Evolutionary conservation across 2,113 vertebrate genomes (phyloP).

Genomic region (Peromyscus californicus): DNA sequence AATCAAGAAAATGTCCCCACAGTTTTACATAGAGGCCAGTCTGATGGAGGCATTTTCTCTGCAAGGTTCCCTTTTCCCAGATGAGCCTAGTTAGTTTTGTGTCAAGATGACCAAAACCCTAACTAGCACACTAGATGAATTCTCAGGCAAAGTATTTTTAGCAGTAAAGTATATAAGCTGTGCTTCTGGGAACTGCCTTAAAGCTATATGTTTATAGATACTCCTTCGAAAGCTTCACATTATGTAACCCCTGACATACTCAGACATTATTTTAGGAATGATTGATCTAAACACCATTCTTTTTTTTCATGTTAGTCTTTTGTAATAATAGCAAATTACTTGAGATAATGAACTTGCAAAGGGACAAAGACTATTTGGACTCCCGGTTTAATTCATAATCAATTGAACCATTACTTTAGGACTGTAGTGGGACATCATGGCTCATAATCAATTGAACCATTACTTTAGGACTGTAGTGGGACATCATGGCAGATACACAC

Average conservation of each 20-base stretch:
- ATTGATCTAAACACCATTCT: background rate
- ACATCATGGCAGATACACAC: background rate
- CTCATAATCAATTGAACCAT: background rate
- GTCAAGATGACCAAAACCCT: background rate
- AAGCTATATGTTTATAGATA: background rate
- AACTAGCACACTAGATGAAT: background rate
- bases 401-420: background rate
- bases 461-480: background rate
- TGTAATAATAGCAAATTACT: background rate
- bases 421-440: background rate
- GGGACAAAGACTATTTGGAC: background rate
- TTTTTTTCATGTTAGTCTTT: background rate
- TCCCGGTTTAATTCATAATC: background rate
- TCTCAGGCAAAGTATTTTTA: too few relatives aligned
- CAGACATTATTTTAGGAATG: background rate
- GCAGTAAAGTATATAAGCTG: background rate
- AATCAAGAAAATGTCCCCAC: background rate
- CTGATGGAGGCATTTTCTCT: background rate
- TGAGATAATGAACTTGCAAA: background rate
- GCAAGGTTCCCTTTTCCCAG: background rate
- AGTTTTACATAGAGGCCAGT: background rate
- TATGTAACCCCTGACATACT: background rate
- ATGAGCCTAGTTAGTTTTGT: background rate
- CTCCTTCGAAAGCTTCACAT: background rate
- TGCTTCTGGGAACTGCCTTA: background rate